These are phyloP conservation scores for Podarcis lilfordi DNA, from an alignment of 2,797 vertebrate genomes.

Conservation along the genomic window DNA sequence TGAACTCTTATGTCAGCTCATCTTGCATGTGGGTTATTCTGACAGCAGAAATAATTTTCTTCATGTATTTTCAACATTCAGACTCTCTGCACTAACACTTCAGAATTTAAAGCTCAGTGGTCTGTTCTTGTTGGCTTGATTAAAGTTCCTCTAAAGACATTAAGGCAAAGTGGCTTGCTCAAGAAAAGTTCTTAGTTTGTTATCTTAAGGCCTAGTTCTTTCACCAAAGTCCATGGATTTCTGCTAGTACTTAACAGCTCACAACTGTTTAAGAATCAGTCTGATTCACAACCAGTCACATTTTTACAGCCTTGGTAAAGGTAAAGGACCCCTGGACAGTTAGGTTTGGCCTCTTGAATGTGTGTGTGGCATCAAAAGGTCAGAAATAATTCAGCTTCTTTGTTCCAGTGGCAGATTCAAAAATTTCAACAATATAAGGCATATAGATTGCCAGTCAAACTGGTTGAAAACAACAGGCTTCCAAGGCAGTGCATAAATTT, in stretches of 20 bases:
- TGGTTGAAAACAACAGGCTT: neutral
- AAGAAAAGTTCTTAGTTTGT: neutral
- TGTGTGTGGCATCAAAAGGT: neutral
- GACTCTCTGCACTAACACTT: neutral
- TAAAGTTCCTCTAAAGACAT: neutral
- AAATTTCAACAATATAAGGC: neutral
- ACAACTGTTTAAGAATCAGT: neutral
- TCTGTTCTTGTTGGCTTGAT: neutral
- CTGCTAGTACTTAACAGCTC: neutral
- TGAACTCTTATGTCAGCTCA: neutral
- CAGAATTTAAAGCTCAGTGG: neutral
- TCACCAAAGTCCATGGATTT: neutral
- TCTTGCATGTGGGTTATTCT: neutral
- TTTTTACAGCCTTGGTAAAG: no score
- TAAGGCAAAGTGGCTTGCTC: neutral
- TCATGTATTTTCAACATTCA: neutral
- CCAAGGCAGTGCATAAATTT: neutral
- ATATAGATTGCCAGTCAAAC: no score
- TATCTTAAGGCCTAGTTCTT: neutral
- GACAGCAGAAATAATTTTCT: neutral
- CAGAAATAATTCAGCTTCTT: neutral
- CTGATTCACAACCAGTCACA: no score
- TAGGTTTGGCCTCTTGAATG: no score
- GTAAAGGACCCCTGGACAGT: no score
- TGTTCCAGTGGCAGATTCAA: neutral